phyloP scores from a whole-genome alignment of 1,140 invertebrate genomes.

The Chironomus striatipennis region DNA sequence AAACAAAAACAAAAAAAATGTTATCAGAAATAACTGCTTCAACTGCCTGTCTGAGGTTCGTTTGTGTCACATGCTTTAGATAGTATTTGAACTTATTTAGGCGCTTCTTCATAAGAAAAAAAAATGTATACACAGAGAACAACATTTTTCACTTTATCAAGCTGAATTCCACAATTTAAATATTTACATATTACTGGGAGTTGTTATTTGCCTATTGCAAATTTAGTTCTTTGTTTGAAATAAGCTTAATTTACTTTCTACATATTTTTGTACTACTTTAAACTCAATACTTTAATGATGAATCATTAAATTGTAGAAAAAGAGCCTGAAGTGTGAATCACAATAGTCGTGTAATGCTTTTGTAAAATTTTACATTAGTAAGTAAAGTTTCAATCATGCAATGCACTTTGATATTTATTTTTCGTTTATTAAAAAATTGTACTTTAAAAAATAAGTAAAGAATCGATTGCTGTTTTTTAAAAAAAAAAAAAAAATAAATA shows the following conservation, averaged over 20 bases:
- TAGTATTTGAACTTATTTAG: slow-evolving; percentile 3
- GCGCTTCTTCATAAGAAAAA: not conserved
- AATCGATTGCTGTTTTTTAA: not conserved
- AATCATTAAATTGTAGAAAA: not conserved
- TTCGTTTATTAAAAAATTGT: no score
- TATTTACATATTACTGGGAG: not conserved
- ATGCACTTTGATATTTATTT: not conserved
- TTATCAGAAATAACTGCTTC: not conserved
- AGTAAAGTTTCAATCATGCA: not conserved
- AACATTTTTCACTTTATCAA: not conserved
- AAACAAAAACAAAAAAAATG: not conserved
- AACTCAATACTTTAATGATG: slow-evolving; percentile 4
- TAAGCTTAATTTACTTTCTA: not conserved
- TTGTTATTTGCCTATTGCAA: not conserved
- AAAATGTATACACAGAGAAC: not conserved
- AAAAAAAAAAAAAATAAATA: not conserved
- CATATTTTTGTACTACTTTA: not conserved
- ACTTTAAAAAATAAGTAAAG: not conserved
- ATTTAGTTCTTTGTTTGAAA: not conserved
- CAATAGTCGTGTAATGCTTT: not conserved
- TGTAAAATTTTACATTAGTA: not conserved
- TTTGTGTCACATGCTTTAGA: not conserved
- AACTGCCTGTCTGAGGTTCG: not conserved
- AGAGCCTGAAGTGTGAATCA: not conserved
- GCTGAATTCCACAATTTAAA: not conserved